phyloP scores from a whole-genome alignment of 1,140 invertebrate genomes.

The Aleiodes sp. region DNA sequence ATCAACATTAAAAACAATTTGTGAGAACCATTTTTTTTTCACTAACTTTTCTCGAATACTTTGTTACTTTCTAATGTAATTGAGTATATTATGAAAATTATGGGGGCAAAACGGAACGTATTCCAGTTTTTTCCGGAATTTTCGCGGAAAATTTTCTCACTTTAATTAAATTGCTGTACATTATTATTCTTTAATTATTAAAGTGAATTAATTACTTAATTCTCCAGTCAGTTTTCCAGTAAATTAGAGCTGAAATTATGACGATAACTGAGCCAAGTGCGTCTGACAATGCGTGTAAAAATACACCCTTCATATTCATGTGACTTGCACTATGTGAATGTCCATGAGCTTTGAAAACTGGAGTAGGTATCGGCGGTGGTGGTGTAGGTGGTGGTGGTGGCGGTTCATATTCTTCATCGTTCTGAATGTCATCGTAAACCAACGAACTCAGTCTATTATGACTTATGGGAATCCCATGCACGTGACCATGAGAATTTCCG shows the following conservation, averaged over 20 bases:
- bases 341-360: constrained; percentile 65
- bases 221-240: constrained; percentile 87
- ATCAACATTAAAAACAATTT: too few relatives aligned
- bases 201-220: constrained; percentile 65
- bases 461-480: constrained; percentile 74
- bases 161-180: too few relatives aligned
- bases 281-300: constrained; percentile 96
- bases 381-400: constrained; percentile 59
- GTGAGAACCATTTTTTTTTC: too few relatives aligned
- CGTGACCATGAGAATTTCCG: constrained; percentile 73
- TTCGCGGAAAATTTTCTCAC: too few relatives aligned
- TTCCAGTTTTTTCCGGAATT: too few relatives aligned
- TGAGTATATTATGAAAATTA: too few relatives aligned
- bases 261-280: constrained; percentile 97
- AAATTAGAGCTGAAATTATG: constrained; percentile 89
- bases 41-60: too few relatives aligned
- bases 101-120: too few relatives aligned
- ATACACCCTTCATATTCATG: constrained; percentile 98
- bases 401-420: constrained; percentile 75
- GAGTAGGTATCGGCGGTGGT: constrained; percentile 52
- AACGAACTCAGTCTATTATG: constrained; percentile 71
- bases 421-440: constrained; percentile 81
- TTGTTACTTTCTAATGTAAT: too few relatives aligned
- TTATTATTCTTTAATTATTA: background rate
- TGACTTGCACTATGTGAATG: constrained; percentile 77